These are phyloP conservation scores for Carposina sasakii DNA, from an alignment of 1,140 invertebrate genomes.

Conservation along the genomic window DNA sequence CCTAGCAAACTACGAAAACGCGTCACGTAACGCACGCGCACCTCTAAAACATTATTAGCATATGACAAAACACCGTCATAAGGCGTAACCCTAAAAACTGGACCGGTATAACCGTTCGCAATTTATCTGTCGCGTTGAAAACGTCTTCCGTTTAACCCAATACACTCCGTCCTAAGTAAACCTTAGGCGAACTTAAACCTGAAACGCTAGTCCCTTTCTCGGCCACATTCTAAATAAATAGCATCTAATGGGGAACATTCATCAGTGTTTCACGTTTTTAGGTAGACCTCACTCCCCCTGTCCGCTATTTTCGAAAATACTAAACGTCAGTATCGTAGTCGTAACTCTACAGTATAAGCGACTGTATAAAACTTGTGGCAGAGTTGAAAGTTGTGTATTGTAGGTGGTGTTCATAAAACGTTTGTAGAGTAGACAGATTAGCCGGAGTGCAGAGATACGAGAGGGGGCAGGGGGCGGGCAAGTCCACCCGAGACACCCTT, in stretches of 20 bases:
- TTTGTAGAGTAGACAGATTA: conserved; percentile 62
- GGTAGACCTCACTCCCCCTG: conserved; percentile 50
- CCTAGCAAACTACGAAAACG: too few species aligned
- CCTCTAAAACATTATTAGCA: too few species aligned
- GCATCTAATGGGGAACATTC: conserved; percentile 74
- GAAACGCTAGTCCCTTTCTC: conserved; percentile 56
- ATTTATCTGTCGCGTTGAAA: conserved; percentile 58
- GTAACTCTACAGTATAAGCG: too few species aligned
- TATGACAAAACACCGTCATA: conserved; percentile 57
- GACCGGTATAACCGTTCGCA: conserved; percentile 56
- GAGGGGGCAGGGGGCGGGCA: conserved; percentile 40
- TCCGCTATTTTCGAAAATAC: conserved; percentile 54
- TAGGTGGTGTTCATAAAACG: conserved; percentile 46
- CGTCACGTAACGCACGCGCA: too few species aligned
- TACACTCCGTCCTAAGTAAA: conserved; percentile 67
- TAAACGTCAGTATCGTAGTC: conserved; percentile 27
- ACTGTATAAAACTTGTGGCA: too few species aligned
- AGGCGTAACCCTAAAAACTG: conserved; percentile 57
- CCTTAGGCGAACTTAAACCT: conserved; percentile 64
- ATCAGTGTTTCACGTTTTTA: conserved; percentile 71
- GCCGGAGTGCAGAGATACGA: conserved; percentile 62
- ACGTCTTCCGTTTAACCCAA: conserved; percentile 64
- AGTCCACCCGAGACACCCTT: conserved; percentile 46
- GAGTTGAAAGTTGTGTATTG: too few species aligned
- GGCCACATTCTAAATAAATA: conserved; percentile 74